Evolutionary conservation across 2,888 invertebrate genomes (phyloP), one percentile per base, ranked within the genome.

Genomic region (Eugnorisma glareosa): DNA sequence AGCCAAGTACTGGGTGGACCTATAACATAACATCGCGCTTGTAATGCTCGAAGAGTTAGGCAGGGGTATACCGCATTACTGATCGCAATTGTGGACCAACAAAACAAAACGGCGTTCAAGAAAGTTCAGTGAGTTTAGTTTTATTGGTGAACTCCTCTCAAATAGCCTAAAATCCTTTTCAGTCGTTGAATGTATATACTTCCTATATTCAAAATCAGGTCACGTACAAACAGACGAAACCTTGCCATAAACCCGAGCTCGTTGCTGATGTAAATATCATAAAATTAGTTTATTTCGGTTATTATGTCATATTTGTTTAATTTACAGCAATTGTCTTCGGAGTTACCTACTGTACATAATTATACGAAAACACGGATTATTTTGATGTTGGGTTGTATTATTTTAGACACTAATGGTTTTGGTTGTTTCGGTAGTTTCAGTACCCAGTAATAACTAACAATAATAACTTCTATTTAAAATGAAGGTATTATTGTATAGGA

Each of bases 231-330:
- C 54, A 54, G 37, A 37, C 37, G 43, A 51, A 79, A 54, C 73
- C 45, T 54, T 57, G 54, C 40, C 37, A 73, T 77, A 73, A 64
- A 57, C 54, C 40, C 31, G 37, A 77, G 63, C 54, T 64, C 31
- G n/a, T 54, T 2, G 31, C 37, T n/a, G 21, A 80, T 80, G 63
- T 57, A 48, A 80, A 80, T 73, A 57, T 57, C 54, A 73, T 73
- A 35, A 72, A 54, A 78, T 66, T 78, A 28, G 76, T 69, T 82
- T 75, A 77, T 43, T 82, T 69, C 66, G n/a, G 67, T 45, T 79
- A 82, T 45, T 51, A 37, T 51, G 51, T 43, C 48, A 63, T 54
- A 54, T 74, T 79, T 63, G 67, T 81, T 67, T 67, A 37, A 67
- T 74, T 74, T 54, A 59, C 54, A 18, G 61, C 51, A 35, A 57